These are phyloP conservation scores for Ferrisia virgata DNA, from an alignment of 2,888 invertebrate genomes.

Conservation along the genomic window DNA sequence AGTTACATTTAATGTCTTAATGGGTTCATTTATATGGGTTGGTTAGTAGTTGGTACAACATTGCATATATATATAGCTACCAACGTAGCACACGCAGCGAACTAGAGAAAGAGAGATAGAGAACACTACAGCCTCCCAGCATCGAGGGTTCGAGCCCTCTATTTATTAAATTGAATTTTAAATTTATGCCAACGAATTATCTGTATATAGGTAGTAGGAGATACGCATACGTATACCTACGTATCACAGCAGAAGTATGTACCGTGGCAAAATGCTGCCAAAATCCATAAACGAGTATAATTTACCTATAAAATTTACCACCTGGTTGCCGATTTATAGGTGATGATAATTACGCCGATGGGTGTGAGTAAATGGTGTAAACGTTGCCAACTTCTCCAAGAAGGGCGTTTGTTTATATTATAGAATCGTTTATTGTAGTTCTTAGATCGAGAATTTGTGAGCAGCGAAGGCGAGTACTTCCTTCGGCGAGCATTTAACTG, in stretches of 20 bases:
- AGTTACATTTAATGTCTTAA: conserved; percentile 39
- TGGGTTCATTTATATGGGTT: conserved; percentile 40
- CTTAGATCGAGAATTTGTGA: too few species aligned
- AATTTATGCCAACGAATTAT: background rate
- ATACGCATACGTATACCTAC: too few species aligned
- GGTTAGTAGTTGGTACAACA: background rate
- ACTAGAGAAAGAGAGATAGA: too few species aligned
- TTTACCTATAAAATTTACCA: conserved; percentile 25
- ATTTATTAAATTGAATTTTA: conserved; percentile 41
- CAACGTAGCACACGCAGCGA: too few species aligned
- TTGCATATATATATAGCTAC: background rate
- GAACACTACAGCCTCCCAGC: background rate
- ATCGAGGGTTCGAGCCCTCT: background rate
- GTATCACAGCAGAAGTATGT: background rate
- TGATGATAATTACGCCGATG: background rate
- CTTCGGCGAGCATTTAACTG: too few species aligned
- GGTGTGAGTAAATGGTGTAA: background rate
- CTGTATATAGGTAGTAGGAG: too few species aligned
- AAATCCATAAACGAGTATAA: conserved; percentile 26
- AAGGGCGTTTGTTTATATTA: background rate
- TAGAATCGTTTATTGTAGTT: background rate
- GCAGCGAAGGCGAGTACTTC: too few species aligned
- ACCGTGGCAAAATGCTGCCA: background rate
- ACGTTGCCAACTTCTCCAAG: background rate
- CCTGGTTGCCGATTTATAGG: conserved; percentile 15